Evolutionary conservation across 2,113 vertebrate genomes (phyloP).

Genomic region (Balaeniceps rex): DNA sequence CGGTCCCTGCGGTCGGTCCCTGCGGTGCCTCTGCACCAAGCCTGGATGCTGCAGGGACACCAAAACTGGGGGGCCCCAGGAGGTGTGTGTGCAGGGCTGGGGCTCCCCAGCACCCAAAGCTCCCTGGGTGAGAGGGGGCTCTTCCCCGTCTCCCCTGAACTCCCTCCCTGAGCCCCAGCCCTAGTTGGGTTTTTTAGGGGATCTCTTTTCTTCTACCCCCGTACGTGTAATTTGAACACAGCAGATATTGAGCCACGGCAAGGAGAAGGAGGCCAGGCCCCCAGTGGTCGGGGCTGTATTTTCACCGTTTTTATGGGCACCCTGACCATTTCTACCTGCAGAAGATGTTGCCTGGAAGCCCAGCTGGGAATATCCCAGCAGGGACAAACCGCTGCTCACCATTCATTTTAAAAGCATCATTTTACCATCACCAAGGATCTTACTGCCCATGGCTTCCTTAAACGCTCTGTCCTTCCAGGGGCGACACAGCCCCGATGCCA

Average conservation of each 20-base stretch:
- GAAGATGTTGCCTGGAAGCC: neutral
- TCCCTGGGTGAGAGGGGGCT: neutral
- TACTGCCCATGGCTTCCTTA: neutral
- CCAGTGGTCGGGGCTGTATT: neutral
- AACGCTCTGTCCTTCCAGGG: neutral
- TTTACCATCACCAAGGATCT: neutral
- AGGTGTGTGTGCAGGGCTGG: neutral
- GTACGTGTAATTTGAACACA: fast-evolving
- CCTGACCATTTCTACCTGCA: neutral
- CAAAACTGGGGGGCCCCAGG: neutral
- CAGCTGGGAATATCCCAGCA: fast-evolving
- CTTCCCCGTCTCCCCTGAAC: neutral
- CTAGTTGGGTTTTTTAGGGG: neutral
- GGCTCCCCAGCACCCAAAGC: neutral
- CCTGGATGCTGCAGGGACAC: neutral
- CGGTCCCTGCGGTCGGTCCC: neutral
- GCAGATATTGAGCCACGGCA: neutral
- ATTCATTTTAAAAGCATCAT: neutral
- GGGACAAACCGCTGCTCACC: neutral
- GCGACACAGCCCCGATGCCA: neutral
- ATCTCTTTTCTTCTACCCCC: neutral
- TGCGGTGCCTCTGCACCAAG: neutral
- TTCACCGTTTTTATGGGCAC: neutral
- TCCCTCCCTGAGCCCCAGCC: neutral
- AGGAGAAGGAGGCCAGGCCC: neutral